A percentile compares a stretch with the other conserved stretches of the same genome.
phyloP scores from a whole-genome alignment of 2,113 vertebrate genomes.

The Acrocephalus kingi region DNA sequence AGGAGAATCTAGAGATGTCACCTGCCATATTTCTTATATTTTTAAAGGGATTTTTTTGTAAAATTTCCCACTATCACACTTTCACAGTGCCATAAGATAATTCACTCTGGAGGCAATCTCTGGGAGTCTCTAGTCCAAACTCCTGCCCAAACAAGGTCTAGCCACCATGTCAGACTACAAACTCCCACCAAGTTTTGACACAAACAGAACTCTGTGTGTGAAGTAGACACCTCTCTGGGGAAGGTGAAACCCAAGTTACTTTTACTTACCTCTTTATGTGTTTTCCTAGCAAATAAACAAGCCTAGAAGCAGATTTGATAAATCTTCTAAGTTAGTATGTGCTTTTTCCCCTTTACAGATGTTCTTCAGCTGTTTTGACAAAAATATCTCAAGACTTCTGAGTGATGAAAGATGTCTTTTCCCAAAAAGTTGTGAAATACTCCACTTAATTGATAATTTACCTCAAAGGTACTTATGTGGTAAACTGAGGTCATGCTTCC shows the following conservation, averaged over 20 bases:
- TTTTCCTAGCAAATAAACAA: neutral
- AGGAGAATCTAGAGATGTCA: neutral
- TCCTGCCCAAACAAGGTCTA: neutral
- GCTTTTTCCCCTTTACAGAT: neutral
- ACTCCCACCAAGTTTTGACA: neutral
- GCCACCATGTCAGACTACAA: rapidly evolving
- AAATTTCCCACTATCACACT: neutral
- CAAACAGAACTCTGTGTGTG: neutral
- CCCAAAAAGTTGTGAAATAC: neutral
- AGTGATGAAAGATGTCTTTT: neutral
- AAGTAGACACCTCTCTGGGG: neutral
- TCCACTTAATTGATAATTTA: neutral
- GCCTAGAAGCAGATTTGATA: neutral
- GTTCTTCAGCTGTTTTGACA: neutral
- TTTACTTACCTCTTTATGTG: neutral
- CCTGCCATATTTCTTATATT: neutral
- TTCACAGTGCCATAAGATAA: neutral
- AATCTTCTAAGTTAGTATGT: neutral
- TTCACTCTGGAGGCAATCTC: neutral
- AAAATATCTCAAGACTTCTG: neutral
- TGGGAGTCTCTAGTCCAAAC: neutral
- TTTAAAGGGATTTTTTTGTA: neutral
- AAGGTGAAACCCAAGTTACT: neutral
- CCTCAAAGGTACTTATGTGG: neutral
- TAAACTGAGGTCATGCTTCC: too few species aligned